Percentiles rank a stretch among this genome's conserved stretches.
phyloP scores from a whole-genome alignment of 2,113 vertebrate genomes.

The Willisornis vidua region DNA sequence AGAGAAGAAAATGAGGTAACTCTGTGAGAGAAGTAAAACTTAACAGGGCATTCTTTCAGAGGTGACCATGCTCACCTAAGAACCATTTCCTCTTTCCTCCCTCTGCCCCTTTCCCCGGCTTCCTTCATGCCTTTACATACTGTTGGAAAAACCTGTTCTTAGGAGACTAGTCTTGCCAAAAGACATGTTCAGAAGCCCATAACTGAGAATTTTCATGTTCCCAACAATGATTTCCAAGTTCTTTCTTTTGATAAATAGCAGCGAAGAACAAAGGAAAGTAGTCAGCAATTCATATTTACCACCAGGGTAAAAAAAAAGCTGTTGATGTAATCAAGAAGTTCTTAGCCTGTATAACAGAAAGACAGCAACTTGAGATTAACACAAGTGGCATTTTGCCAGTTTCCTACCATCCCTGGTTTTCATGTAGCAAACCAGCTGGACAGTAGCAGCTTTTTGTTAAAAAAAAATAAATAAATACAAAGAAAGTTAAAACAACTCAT shows the following conservation, averaged over 20 bases:
- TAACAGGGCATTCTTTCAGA: not conserved
- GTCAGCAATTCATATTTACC: conserved; percentile 48
- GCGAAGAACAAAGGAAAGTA: conserved; percentile 60
- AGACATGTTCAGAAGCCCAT: not conserved
- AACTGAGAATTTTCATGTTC: not conserved
- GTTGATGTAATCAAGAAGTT: conserved; percentile 25
- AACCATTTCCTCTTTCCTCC: not conserved
- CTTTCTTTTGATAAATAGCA: conserved; percentile 58
- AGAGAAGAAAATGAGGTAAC: conserved; percentile 51
- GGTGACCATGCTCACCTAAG: not conserved
- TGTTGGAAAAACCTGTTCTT: not conserved
- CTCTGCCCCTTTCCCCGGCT: not conserved
- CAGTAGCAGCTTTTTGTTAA: conserved; percentile 39
- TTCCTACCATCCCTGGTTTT: conserved; percentile 23
- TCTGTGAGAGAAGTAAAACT: not conserved
- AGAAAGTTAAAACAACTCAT: conserved; percentile 62
- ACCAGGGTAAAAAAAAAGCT: conserved; percentile 45
- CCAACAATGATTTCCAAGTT: conserved; percentile 4
- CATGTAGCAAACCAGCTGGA: conserved; percentile 42
- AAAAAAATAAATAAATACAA: conserved; percentile 68
- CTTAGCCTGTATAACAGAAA: conserved; percentile 44
- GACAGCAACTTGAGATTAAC: conserved; percentile 50
- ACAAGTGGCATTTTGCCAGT: conserved; percentile 35
- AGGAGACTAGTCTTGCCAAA: not conserved
- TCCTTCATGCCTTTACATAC: not conserved